Evolutionary conservation across 2,888 invertebrate species (phyloP).

Genomic region (Acholoe squamosa): DNA sequence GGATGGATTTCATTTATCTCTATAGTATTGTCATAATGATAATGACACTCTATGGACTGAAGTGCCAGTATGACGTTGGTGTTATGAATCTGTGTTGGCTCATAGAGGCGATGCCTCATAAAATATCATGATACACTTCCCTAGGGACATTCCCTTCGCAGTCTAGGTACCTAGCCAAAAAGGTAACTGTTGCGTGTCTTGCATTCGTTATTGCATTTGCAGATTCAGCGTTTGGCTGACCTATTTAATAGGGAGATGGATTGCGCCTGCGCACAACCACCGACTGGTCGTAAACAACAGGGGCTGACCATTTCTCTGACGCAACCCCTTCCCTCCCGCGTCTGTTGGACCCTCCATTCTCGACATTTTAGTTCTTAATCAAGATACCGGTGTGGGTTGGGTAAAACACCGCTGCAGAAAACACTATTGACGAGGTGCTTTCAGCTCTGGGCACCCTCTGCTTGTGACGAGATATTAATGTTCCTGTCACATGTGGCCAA

Average conservation of each 20-base stretch:
- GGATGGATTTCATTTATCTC: too few relatives aligned
- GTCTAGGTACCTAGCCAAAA: not conserved
- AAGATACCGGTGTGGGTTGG: not conserved
- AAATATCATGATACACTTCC: too few relatives aligned
- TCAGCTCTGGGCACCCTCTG: not conserved
- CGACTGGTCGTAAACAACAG: not conserved
- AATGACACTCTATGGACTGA: too few relatives aligned
- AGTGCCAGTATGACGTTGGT: too few relatives aligned
- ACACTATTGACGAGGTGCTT: not conserved
- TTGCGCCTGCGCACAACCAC: not conserved
- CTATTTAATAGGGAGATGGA: not conserved
- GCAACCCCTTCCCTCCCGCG: not conserved
- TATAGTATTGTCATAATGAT: too few relatives aligned
- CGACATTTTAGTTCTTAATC: not conserved
- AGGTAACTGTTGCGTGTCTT: not conserved
- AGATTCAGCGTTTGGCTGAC: slow-evolving; percentile 3
- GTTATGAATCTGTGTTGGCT: too few relatives aligned
- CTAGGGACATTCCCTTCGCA: too few relatives aligned
- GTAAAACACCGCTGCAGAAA: not conserved
- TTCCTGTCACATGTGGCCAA: not conserved
- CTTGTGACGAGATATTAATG: not conserved
- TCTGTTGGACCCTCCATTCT: not conserved
- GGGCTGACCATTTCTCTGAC: not conserved
- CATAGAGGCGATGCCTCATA: too few relatives aligned
- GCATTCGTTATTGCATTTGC: not conserved